Conservation (phyloP, 2,113 vertebrate genomes). For the Psilopsiagon aymara region DNA sequence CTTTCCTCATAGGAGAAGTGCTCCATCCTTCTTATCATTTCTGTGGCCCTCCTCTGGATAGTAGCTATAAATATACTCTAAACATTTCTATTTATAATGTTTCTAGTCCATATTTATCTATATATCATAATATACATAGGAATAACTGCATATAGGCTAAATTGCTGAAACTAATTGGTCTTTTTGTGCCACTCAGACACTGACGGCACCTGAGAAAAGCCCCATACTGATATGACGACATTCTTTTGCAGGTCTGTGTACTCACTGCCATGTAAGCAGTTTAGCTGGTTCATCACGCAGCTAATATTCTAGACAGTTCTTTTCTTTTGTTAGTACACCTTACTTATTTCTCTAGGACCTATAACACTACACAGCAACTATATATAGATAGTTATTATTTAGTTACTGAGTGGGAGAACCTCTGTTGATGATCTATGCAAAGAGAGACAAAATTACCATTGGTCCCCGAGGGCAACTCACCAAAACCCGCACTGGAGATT, state of each 20-base stretch:
- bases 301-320: not conserved
- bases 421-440: not conserved
- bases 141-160: not conserved
- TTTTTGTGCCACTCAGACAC: not conserved
- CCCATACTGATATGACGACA: not conserved
- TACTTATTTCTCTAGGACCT: not conserved
- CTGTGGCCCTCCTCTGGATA: not conserved
- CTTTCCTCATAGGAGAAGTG: not conserved
- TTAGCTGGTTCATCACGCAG: not conserved
- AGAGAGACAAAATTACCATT: not conserved
- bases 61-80: not conserved
- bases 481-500: not conserved
- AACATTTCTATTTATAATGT: not conserved
- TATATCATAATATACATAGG: not conserved
- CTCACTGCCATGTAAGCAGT: not conserved
- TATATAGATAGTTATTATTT: not conserved
- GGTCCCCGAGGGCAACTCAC: not conserved
- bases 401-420: not conserved
- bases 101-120: not conserved
- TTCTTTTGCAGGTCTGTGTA: not conserved
- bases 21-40: not conserved
- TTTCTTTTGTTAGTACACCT: not conserved
- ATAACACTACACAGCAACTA: not conserved
- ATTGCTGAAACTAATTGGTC: not conserved
- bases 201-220: not conserved